Conservation (phyloP, 2,113 vertebrate genomes). For the Chunga burmeisteri region DNA sequence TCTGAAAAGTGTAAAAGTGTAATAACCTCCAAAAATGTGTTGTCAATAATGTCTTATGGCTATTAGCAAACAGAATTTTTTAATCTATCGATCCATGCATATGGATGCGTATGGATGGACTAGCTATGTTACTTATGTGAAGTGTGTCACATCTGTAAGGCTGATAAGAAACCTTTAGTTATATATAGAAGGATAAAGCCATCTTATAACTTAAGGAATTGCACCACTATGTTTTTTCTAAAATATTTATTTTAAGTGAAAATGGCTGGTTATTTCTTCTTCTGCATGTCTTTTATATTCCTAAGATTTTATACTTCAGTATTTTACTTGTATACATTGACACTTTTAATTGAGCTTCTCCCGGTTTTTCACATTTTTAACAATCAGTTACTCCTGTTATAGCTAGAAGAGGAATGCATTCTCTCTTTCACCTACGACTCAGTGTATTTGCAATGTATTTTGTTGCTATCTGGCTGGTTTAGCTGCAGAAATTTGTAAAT, state of each 20-base stretch:
- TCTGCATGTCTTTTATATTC: background rate
- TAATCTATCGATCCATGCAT: background rate
- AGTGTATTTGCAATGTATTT: constrained; percentile 26
- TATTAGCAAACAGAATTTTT: background rate
- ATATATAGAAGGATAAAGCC: background rate
- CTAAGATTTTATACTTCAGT: background rate
- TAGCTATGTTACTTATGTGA: background rate
- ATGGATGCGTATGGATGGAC: background rate
- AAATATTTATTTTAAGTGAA: background rate
- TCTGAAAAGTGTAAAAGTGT: background rate
- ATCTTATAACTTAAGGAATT: background rate
- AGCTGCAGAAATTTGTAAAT: constrained; percentile 57
- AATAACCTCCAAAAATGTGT: background rate
- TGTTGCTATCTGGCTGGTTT: background rate
- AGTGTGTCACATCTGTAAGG: background rate
- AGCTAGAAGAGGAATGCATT: background rate
- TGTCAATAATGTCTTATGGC: background rate
- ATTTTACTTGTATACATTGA: background rate
- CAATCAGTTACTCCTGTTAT: background rate
- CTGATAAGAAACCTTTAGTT: background rate
- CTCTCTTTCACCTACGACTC: background rate
- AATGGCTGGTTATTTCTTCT: background rate
- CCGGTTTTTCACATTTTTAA: background rate
- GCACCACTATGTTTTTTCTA: background rate
- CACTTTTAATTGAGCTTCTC: background rate